Evolutionary conservation across 2,797 vertebrate genomes (phyloP).

Genomic region (Australoheros facetus): DNA sequence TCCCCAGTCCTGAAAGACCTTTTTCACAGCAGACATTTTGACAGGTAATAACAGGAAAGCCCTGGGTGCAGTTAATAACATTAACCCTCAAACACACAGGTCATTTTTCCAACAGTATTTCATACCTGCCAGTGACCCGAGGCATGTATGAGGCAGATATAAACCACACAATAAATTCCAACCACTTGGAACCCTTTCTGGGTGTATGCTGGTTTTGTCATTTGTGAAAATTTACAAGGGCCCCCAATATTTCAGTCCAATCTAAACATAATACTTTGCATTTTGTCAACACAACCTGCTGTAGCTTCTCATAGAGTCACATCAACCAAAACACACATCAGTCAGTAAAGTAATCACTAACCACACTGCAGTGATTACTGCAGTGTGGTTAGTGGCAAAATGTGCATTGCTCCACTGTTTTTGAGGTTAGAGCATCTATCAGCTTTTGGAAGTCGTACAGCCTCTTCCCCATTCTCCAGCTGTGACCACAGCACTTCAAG

Average conservation of each 20-base stretch:
- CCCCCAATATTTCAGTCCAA: not conserved
- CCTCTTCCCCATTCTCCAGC: not conserved
- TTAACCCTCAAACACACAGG: not conserved
- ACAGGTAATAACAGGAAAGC: conserved; percentile 8
- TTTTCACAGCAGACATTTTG: not conserved
- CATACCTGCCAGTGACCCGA: not conserved
- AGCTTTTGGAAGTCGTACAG: not conserved
- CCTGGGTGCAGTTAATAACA: not conserved
- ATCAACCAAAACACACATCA: not conserved
- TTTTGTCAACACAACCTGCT: not conserved
- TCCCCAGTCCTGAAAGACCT: not conserved
- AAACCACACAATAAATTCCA: not conserved
- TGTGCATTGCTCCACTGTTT: not conserved
- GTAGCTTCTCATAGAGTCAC: not conserved
- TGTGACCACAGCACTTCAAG: not conserved
- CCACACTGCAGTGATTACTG: not conserved
- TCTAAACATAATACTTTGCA: not conserved
- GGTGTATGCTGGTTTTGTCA: not conserved
- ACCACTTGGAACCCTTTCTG: not conserved
- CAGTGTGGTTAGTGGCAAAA: not conserved
- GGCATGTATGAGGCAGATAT: not conserved
- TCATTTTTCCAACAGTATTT: not conserved
- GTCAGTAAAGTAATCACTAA: not conserved
- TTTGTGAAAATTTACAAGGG: not conserved
- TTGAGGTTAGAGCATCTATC: not conserved